phyloP scores from a whole-genome alignment of 1,140 invertebrate species.

The Papilio dardanus region DNA sequence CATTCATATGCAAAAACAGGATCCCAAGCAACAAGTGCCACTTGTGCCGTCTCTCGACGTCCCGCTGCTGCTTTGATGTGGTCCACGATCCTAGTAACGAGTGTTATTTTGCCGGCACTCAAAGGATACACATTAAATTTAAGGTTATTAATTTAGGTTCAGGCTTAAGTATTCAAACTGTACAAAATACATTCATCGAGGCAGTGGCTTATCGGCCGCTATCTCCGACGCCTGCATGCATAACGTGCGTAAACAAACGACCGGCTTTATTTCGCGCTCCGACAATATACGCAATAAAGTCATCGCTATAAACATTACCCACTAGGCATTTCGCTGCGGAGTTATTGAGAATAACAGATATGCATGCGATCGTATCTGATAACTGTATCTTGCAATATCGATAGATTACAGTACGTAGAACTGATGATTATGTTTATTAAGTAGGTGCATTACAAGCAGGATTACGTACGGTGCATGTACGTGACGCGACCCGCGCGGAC shows the following conservation, averaged over 20 bases:
- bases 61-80: slow-evolving; percentile 29
- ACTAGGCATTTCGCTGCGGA: neutral
- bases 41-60: slow-evolving; percentile 42
- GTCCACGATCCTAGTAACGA: slow-evolving; percentile 32
- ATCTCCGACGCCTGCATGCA: slow-evolving; percentile 40
- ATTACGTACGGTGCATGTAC: slow-evolving; percentile 12
- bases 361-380: slow-evolving; percentile 29
- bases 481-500: neutral
- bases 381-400: slow-evolving; percentile 1
- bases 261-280: slow-evolving; percentile 28
- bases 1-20: slow-evolving; percentile 60
- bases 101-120: slow-evolving; percentile 33
- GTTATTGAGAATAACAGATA: slow-evolving; percentile 25
- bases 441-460: slow-evolving; percentile 17
- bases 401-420: slow-evolving; percentile 11
- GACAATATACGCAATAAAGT: slow-evolving; percentile 20
- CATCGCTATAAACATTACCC: slow-evolving; percentile 26
- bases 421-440: slow-evolving; percentile 30
- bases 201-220: slow-evolving; percentile 32
- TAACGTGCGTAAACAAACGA: slow-evolving; percentile 38
- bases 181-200: neutral
- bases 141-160: neutral
- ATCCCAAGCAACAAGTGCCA: slow-evolving; percentile 67
- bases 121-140: slow-evolving; percentile 17
- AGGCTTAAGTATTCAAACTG: neutral